Percentiles rank a stretch among this genome's conserved stretches.
phyloP scores from a whole-genome alignment of 2,888 invertebrate species.

The Athalia rosae region DNA sequence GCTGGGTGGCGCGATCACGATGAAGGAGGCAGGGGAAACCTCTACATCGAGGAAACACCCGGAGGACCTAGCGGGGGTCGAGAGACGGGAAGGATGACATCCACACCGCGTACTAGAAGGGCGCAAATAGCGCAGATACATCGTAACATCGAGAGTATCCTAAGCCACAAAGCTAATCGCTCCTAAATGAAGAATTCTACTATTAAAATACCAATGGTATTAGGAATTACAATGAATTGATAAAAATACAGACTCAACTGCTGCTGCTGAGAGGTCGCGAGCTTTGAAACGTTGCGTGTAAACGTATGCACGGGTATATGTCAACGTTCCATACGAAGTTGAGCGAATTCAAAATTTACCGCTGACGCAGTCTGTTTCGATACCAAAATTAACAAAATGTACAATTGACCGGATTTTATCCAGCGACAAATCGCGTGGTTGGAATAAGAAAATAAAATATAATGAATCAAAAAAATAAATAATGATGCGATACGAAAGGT shows the following conservation, averaged over 20 bases:
- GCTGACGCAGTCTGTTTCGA: neutral
- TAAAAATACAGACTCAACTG: too few species aligned
- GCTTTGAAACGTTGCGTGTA: neutral
- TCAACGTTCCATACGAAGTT: too few species aligned
- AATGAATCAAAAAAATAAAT: neutral
- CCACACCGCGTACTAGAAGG: slow-evolving; percentile 57
- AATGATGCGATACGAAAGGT: neutral
- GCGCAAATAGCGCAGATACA: slow-evolving; percentile 66
- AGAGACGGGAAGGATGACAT: slow-evolving; percentile 6
- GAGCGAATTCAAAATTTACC: neutral
- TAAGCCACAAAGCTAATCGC: slow-evolving; percentile 58
- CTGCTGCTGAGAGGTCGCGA: too few species aligned
- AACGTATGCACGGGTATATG: slow-evolving; percentile 1
- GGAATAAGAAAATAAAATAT: neutral
- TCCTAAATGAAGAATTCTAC: neutral
- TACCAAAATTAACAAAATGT: neutral
- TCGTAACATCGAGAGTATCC: slow-evolving; percentile 67
- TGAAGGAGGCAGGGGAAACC: slow-evolving; percentile 60
- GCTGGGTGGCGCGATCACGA: slow-evolving; percentile 67
- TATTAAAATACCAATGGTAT: too few species aligned
- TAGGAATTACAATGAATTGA: too few species aligned
- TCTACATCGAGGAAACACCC: slow-evolving; percentile 65
- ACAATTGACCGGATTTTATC: too few species aligned
- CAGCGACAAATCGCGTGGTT: too few species aligned
- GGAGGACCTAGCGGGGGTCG: slow-evolving; percentile 10